Evolutionary conservation across 2,113 vertebrate species (phyloP).

Genomic region (Zeus faber): DNA sequence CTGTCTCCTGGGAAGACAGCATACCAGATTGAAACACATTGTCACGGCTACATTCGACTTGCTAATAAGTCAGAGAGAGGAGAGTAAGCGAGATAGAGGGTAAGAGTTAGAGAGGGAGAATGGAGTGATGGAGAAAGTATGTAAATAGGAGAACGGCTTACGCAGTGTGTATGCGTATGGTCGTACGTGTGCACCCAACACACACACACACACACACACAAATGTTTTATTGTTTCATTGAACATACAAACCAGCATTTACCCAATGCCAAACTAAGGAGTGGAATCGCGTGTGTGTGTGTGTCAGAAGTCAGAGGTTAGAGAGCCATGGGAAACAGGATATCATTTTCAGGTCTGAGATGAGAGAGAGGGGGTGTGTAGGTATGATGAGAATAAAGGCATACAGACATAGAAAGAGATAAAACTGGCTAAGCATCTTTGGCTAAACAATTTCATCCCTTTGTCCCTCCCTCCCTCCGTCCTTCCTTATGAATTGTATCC

Average conservation of each 20-base stretch:
- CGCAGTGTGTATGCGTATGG: not conserved
- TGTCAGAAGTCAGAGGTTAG: not conserved
- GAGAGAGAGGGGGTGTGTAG: not conserved
- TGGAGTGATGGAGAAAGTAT: not conserved
- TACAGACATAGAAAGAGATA: not conserved
- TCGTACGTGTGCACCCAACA: not conserved
- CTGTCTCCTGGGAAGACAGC: too few species aligned
- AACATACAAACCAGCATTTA: too few species aligned
- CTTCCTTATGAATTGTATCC: not conserved
- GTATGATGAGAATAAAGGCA: slow-evolving; percentile 1
- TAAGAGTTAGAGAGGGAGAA: not conserved
- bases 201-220: too few species aligned
- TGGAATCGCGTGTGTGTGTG: not conserved
- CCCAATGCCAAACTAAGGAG: too few species aligned
- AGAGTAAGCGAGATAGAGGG: not conserved
- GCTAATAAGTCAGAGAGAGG: too few species aligned
- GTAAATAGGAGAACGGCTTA: not conserved
- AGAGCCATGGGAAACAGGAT: not conserved
- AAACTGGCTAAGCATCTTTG: too few species aligned
- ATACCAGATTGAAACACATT: too few species aligned
- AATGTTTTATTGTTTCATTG: too few species aligned
- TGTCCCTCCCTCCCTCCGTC: not conserved
- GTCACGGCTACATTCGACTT: too few species aligned
- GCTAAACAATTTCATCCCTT: too few species aligned
- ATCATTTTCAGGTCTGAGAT: not conserved